phyloP scores from a whole-genome alignment of 2,888 invertebrate species.

The Colletes collaris region DNA sequence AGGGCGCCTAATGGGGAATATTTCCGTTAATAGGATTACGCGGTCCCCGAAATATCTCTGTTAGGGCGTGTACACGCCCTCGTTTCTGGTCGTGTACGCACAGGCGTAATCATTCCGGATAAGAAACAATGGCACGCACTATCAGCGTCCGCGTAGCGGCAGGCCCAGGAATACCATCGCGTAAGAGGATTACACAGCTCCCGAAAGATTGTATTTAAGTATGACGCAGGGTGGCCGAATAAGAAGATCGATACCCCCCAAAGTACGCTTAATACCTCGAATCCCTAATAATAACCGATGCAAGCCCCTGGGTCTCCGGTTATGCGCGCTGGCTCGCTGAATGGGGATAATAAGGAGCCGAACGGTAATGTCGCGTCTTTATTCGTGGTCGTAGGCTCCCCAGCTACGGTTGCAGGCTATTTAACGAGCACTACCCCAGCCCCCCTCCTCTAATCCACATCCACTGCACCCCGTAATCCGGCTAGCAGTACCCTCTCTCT shows the following conservation, averaged over 20 bases:
- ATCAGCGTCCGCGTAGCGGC: conserved; percentile 37
- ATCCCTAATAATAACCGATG: conserved; percentile 70
- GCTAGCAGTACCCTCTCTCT: conserved; percentile 9
- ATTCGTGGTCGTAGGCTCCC: conserved; percentile 46
- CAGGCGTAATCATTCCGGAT: conserved; percentile 53
- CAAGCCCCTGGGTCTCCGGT: conserved; percentile 22
- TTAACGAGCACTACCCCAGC: conserved; percentile 68
- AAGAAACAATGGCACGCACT: conserved; percentile 58
- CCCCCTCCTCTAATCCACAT: conserved; percentile 67
- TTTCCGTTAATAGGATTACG: conserved; percentile 55
- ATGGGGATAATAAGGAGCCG: conserved; percentile 60
- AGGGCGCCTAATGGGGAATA: conserved; percentile 39
- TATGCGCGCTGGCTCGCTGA: conserved; percentile 5
- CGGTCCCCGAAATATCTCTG: conserved; percentile 39
- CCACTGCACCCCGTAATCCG: conserved; percentile 70
- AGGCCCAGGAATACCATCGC: conserved; percentile 49
- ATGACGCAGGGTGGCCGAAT: conserved; percentile 59
- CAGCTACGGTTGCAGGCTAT: conserved; percentile 66
- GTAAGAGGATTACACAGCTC: conserved; percentile 64
- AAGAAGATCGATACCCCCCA: conserved; percentile 67
- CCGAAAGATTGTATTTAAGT: conserved; percentile 70
- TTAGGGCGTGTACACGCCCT: conserved; percentile 16
- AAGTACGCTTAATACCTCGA: conserved; percentile 64
- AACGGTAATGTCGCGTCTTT: conserved; percentile 55
- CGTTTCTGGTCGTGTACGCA: conserved; percentile 29